These are phyloP conservation scores for Halcyon chelicuti DNA, from an alignment of 2,797 vertebrate genomes.

Conservation along the genomic window DNA sequence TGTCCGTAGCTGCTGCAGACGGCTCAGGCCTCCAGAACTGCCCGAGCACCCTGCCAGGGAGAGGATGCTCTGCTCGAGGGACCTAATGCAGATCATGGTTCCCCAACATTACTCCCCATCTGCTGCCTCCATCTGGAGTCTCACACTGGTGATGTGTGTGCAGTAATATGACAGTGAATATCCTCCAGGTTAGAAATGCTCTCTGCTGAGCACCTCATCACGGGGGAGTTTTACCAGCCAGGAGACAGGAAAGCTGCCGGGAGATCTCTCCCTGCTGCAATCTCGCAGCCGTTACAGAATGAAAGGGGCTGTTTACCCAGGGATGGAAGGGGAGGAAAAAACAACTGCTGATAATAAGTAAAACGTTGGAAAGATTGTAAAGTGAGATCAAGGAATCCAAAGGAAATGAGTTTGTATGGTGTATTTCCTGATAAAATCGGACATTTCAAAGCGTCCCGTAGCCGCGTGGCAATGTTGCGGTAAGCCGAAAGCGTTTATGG, in stretches of 20 bases:
- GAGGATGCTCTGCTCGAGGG: background rate
- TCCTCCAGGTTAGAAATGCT: background rate
- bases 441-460: background rate
- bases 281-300: background rate
- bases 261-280: background rate
- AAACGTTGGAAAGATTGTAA: background rate
- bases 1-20: background rate
- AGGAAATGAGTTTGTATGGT: conserved; percentile 14
- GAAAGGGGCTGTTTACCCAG: conserved; percentile 15
- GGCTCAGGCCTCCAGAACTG: background rate
- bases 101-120: accelerated
- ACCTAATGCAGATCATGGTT: accelerated
- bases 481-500: background rate
- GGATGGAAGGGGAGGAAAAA: conserved; percentile 3
- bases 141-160: background rate
- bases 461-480: background rate
- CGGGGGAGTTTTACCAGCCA: background rate
- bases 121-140: background rate
- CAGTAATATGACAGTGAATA: accelerated
- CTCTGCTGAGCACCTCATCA: background rate
- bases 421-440: conserved; percentile 36
- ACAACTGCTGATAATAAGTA: background rate
- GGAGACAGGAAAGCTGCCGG: background rate
- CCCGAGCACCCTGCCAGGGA: accelerated
- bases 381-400: conserved; percentile 12